Percentiles rank a stretch among this genome's conserved stretches.
These are phyloP conservation scores for Malurus splendens DNA, from an alignment of 2,797 vertebrate genomes.

Conservation along the genomic window DNA sequence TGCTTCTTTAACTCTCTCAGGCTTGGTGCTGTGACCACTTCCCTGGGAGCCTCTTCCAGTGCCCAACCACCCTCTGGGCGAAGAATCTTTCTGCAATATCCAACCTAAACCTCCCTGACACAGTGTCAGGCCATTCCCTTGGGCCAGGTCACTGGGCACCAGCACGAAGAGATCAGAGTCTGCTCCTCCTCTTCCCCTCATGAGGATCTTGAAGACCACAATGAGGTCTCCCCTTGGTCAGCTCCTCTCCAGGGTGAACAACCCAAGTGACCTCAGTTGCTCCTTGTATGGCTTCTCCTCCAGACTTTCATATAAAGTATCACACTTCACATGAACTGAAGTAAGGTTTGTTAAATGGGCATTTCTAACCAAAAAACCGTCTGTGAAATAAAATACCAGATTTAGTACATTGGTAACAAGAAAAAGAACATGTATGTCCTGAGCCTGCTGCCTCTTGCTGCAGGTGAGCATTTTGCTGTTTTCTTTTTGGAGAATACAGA, in stretches of 20 bases:
- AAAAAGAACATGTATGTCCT: not conserved
- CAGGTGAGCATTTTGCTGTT: not conserved
- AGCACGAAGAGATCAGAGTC: not conserved
- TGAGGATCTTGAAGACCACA: not conserved
- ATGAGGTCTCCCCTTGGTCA: not conserved
- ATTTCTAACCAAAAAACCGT: not conserved
- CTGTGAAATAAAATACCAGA: not conserved
- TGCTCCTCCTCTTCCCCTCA: not conserved
- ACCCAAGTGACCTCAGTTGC: not conserved
- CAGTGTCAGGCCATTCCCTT: not conserved
- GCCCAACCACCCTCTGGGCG: not conserved
- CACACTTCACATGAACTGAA: not conserved
- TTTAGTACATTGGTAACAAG: not conserved
- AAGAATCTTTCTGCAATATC: not conserved
- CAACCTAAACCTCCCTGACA: not conserved
- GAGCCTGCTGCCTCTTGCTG: not conserved
- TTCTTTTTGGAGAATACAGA: not conserved
- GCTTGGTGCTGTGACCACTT: not conserved
- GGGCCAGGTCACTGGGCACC: not conserved
- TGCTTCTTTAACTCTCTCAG: not conserved
- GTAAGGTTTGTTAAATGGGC: not conserved
- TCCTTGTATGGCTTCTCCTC: not conserved
- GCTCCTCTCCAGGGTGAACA: not conserved
- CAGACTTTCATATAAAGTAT: not conserved
- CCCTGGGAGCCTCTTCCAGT: not conserved